Base-by-base conservation (phyloP, 2,797 vertebrate genomes). In the Perodicticus potto region DNA sequence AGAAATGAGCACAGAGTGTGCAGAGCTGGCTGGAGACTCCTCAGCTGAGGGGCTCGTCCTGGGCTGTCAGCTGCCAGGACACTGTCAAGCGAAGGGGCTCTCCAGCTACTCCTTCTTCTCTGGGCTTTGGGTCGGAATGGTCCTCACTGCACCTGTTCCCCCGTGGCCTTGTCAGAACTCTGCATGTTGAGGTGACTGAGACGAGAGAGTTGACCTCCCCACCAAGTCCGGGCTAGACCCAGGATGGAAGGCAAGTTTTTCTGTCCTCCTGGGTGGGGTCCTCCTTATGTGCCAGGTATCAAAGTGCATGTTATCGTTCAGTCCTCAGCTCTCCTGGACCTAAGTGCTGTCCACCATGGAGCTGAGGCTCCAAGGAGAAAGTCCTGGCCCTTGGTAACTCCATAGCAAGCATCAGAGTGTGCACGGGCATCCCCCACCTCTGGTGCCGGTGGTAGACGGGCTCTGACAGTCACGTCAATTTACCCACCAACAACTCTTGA, bases 41-140 rank as follows among this genome's bases (percentile, higher is more conserved):
- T 67, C 14, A 45, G 37, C n/a, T 1, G 7, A 7, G 34, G 34
- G 45, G 29, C 69, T 13, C 10, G 0, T 2, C 29, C 23, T 40
- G 59, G 40, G 11, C 14, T 22, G 5, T 6, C 6, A 61, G 40
- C 27, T 81, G 32, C 78, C 43, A 61, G 65, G 57, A 55, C 19
- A 19, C 65, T 86, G 17, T 27, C 53, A 14, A 5, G 49, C 6
- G 74, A 80, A 61, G 29, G 49, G 37, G 3, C 11, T 49, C 10
- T 55, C 29, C 34, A 43, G 23, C 69, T 53, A 2, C 14, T 67
- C 12, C 78, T 89, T 72, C 7, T 23, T 14, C 1, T 49, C 6
- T 3, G 55, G 69, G 14, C 14, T 72, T 70, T 23, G 11, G 40
- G 53, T 81, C 61, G 45, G 29, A 69, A 74, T 10, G 4, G 19